Evolutionary conservation across 2,113 vertebrate genomes (phyloP).

Genomic region (Candoia aspera): DNA sequence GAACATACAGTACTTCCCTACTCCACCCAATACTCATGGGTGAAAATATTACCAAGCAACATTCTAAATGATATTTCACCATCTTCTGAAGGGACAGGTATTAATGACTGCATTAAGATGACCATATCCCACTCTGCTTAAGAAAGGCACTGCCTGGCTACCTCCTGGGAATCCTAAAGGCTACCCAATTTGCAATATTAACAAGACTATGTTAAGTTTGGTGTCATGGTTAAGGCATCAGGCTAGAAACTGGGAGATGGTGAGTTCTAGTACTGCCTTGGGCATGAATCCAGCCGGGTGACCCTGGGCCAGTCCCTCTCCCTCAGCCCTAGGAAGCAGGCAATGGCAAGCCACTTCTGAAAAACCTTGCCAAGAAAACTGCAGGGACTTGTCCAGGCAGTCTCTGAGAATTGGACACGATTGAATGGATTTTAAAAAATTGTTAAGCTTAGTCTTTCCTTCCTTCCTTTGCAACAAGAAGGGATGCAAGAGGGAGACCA

Average conservation of each 20-base stretch:
- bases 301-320: no score
- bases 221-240: no score
- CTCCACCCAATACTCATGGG: conserved; percentile 56
- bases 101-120: conserved; percentile 75
- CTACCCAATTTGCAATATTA: conserved; percentile 51
- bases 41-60: conserved; percentile 42
- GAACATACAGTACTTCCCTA: conserved; percentile 45
- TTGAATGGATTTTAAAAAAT: no score
- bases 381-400: no score
- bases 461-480: conserved; percentile 34
- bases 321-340: no score
- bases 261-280: no score
- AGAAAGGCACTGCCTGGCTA: conserved; percentile 42
- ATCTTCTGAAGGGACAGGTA: conserved; percentile 68
- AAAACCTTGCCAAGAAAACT: no score
- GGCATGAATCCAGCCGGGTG: no score
- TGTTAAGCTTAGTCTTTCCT: conserved; percentile 45
- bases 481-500: background rate
- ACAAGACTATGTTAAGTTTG: conserved; percentile 52
- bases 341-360: no score
- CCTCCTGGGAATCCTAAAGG: conserved; percentile 11
- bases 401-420: no score
- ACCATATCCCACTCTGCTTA: conserved; percentile 39
- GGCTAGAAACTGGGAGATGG: no score
- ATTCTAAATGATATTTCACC: conserved; percentile 63